These are phyloP conservation scores for Notospermus geniculatus DNA, from an alignment of 1,140 invertebrate species.

Conservation along the genomic window DNA sequence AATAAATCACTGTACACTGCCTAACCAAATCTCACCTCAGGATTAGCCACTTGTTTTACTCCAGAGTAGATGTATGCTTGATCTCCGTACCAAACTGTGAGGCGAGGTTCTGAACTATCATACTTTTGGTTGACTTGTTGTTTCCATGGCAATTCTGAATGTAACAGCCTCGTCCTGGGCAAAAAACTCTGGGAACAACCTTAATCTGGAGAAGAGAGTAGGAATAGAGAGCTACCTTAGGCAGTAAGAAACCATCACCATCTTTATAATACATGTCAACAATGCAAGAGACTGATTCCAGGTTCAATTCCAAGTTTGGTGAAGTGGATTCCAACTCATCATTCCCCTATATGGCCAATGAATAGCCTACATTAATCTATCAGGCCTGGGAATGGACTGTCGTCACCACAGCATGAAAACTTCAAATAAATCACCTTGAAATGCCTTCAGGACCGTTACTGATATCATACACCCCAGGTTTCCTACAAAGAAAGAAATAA, in stretches of 20 bases:
- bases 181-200: constrained; percentile 52
- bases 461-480: constrained; percentile 47
- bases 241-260: too few species aligned
- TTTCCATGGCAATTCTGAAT: constrained; percentile 56
- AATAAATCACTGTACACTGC: background rate
- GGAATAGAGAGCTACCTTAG: too few species aligned
- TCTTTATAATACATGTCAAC: too few species aligned
- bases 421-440: constrained; percentile 35
- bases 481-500: constrained; percentile 32
- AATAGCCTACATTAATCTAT: too few species aligned
- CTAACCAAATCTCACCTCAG: constrained; percentile 36
- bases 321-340: too few species aligned
- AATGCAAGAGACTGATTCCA: too few species aligned
- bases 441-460: constrained; percentile 43
- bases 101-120: constrained; percentile 54
- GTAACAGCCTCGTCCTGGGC: constrained; percentile 43
- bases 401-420: background rate
- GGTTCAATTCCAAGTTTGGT: too few species aligned
- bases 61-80: constrained; percentile 58
- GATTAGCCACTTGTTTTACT: constrained; percentile 47
- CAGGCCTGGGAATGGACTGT: too few species aligned
- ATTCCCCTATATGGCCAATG: too few species aligned
- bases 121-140: constrained; percentile 50
- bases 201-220: constrained; percentile 35
- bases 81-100: constrained; percentile 60